These are phyloP conservation scores for Syngnathus floridae DNA, from an alignment of 2,113 vertebrate species.

Conservation along the genomic window DNA sequence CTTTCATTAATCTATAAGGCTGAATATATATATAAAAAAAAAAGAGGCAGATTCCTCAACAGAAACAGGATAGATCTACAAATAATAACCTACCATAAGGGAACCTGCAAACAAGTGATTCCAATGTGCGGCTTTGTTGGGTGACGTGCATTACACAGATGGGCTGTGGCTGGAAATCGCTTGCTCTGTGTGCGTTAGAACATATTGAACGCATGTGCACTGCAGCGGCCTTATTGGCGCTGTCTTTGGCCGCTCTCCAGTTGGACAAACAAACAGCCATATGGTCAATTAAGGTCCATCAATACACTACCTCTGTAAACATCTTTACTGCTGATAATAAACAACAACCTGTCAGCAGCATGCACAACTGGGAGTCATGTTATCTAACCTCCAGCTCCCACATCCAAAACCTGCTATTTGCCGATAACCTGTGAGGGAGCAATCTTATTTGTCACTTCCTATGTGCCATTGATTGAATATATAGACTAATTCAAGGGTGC, in stretches of 20 bases:
- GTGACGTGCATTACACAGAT: conserved; percentile 29
- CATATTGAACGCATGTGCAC: conserved; percentile 13
- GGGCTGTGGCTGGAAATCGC: conserved; percentile 30
- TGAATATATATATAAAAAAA: conserved; percentile 16
- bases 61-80: neutral
- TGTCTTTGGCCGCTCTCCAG: conserved; percentile 46
- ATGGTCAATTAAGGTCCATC: conserved; percentile 69
- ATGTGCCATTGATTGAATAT: neutral
- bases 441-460: neutral
- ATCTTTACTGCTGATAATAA: conserved; percentile 60
- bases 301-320: conserved; percentile 63
- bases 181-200: conserved; percentile 10
- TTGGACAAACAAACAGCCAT: conserved; percentile 60
- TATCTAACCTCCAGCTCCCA: neutral
- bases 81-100: conserved; percentile 7
- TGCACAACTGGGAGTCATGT: conserved; percentile 31
- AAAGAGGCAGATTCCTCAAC: conserved; percentile 8
- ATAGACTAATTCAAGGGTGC: neutral
- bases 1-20: conserved; percentile 20
- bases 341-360: conserved; percentile 51
- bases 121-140: conserved; percentile 12
- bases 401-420: neutral
- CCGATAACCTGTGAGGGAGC: neutral
- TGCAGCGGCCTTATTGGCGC: conserved; percentile 15
- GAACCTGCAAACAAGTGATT: conserved; percentile 13